A percentile compares a stretch with the other conserved stretches of the same genome.
These are phyloP conservation scores for Paguma larvata DNA, from an alignment of 2,797 vertebrate genomes.

Conservation along the genomic window DNA sequence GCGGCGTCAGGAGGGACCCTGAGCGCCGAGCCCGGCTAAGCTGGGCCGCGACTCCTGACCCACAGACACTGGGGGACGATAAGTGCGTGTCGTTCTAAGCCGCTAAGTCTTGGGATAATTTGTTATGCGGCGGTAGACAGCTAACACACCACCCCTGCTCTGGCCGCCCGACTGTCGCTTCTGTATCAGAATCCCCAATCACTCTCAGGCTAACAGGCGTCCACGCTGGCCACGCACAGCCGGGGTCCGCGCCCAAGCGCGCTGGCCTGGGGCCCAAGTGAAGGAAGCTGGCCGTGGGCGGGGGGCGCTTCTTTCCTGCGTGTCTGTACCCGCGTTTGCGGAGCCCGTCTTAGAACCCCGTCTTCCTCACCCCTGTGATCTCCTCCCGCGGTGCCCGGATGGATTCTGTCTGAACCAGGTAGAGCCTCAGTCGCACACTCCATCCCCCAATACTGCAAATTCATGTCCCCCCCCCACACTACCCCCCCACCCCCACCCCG, in stretches of 20 bases:
- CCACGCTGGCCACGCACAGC: background rate
- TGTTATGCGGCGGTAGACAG: background rate
- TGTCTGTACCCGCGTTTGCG: background rate
- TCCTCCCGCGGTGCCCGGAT: background rate
- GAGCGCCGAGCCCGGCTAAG: background rate
- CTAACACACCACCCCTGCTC: background rate
- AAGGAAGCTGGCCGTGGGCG: background rate
- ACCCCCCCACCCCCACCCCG: no score
- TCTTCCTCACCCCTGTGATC: background rate
- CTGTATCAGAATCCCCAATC: background rate
- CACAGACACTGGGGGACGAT: background rate
- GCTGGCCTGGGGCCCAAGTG: background rate
- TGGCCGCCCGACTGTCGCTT: background rate
- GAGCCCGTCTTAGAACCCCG: no score
- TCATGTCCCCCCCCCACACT: fast-evolving
- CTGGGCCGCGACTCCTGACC: background rate
- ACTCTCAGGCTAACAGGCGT: background rate
- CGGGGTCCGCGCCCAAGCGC: background rate
- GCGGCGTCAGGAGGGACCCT: background rate
- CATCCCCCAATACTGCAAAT: background rate
- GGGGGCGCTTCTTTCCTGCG: background rate
- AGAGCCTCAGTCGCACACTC: background rate
- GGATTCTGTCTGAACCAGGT: background rate
- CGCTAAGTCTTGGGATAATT: background rate
- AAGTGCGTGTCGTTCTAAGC: background rate